phyloP scores from a whole-genome alignment of 35 echinoderm and acorn worm species.

The Heliocidaris tuberculata region DNA sequence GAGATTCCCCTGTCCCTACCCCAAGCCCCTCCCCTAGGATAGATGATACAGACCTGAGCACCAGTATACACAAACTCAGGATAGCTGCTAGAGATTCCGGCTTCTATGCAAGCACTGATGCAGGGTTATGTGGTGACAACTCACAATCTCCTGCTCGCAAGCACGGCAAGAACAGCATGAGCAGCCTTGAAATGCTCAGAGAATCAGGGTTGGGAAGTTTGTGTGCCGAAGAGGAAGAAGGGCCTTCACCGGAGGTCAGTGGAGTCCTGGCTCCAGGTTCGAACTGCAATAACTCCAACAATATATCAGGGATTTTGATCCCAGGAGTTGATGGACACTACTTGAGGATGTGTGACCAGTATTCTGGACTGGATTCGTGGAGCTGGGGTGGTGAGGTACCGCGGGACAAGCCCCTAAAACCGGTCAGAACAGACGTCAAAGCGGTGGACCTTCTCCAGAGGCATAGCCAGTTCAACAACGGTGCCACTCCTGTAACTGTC shows the following conservation, averaged over 20 bases:
- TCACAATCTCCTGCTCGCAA: constrained; percentile 38
- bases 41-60: constrained; percentile 38
- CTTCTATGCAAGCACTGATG: constrained; percentile 62
- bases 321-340: constrained; percentile 41
- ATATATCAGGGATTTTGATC: constrained; percentile 49
- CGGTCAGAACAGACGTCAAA: constrained; percentile 41
- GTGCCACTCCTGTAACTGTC: neutral
- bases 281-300: constrained; percentile 59
- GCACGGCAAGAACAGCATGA: constrained; percentile 46
- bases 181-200: constrained; percentile 33
- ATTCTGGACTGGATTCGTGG: neutral
- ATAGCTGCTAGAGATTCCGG: constrained; percentile 53
- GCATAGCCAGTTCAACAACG: constrained; percentile 45
- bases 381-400: constrained; percentile 34
- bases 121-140: constrained; percentile 45
- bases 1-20: constrained; percentile 2
- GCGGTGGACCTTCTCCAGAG: constrained; percentile 44
- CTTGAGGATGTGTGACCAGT: constrained; percentile 46
- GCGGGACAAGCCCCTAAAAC: constrained; percentile 21
- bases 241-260: constrained; percentile 39
- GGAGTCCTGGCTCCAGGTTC: constrained; percentile 2
- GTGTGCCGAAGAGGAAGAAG: constrained; percentile 25
- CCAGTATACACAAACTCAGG: constrained; percentile 32
- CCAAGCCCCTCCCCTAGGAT: constrained; percentile 2
- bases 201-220: constrained; percentile 48